phyloP scores from a whole-genome alignment of 2,113 vertebrate species.

The Spea bombifrons region DNA sequence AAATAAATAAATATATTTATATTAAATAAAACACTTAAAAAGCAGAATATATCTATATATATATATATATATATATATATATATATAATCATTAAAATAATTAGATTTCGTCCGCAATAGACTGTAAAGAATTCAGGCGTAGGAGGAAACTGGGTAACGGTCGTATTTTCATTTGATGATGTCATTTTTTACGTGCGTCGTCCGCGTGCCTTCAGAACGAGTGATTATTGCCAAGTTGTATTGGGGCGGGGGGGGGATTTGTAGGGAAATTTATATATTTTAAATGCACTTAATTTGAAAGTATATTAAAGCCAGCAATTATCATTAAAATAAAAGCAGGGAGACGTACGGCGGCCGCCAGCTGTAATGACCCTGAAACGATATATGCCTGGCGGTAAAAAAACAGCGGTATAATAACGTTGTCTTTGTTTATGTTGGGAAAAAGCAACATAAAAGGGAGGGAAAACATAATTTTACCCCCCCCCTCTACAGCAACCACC shows the following conservation, averaged over 20 bases:
- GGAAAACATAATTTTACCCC: too few relatives aligned
- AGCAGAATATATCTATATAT: too few relatives aligned
- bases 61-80: too few relatives aligned
- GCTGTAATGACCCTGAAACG: conserved; percentile 2
- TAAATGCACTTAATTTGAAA: conserved; percentile 22
- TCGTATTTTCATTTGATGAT: too few relatives aligned
- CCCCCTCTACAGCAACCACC: too few relatives aligned
- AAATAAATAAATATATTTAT: too few relatives aligned
- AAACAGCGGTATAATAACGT: neutral
- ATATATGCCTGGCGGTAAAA: conserved; percentile 13
- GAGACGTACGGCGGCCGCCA: conserved; percentile 9
- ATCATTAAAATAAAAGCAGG: conserved; percentile 14
- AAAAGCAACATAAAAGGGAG: neutral
- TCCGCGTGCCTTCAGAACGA: neutral
- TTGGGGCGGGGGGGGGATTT: neutral
- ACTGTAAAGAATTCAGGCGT: too few relatives aligned
- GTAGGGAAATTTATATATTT: conserved; percentile 5
- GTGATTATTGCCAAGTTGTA: neutral
- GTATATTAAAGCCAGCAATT: conserved; percentile 11
- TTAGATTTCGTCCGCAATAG: too few relatives aligned
- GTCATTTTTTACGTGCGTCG: neutral
- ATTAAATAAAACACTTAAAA: too few relatives aligned
- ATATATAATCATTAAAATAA: too few relatives aligned
- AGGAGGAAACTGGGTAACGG: too few relatives aligned
- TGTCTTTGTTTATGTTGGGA: neutral